phyloP scores from a whole-genome alignment of 2,888 invertebrate genomes.

The Gastracanthus pulcherrimus region DNA sequence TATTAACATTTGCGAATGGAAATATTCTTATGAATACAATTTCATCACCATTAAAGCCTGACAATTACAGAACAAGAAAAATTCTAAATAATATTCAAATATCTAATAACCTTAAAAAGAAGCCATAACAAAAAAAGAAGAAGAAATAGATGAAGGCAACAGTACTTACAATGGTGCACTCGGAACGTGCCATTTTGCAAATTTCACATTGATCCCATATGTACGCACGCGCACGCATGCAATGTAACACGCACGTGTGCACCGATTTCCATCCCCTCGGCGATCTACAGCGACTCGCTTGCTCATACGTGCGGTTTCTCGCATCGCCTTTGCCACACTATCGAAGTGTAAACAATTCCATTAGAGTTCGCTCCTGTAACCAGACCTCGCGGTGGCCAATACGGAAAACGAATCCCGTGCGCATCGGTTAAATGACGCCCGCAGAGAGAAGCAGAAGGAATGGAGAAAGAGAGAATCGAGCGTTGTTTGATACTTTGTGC shows the following conservation, averaged over 20 bases:
- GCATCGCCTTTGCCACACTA: constrained; percentile 21
- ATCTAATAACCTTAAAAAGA: too few relatives aligned
- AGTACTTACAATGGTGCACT: background rate
- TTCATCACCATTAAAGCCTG: too few relatives aligned
- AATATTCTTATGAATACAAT: too few relatives aligned
- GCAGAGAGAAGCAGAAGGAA: background rate
- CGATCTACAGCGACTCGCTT: constrained; percentile 56
- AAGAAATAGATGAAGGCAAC: background rate
- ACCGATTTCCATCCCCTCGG: constrained; percentile 57
- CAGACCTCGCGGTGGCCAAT: background rate
- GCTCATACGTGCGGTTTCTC: constrained; percentile 67
- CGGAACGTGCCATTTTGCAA: constrained; percentile 71
- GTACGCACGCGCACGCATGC: constrained; percentile 63
- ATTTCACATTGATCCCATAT: constrained; percentile 60
- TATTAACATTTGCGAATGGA: too few relatives aligned
- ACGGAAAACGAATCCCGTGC: background rate
- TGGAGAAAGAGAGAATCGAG: too few relatives aligned
- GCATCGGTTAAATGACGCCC: background rate
- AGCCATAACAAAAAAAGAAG: background rate
- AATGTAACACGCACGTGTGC: constrained; percentile 64
- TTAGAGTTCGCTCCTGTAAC: constrained; percentile 26
- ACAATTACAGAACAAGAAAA: too few relatives aligned
- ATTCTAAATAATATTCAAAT: too few relatives aligned
- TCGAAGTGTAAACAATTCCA: constrained; percentile 55
- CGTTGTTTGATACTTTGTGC: too few relatives aligned